These are phyloP conservation scores for Lagopus leucura DNA, from an alignment of 2,113 vertebrate species.

Conservation along the genomic window DNA sequence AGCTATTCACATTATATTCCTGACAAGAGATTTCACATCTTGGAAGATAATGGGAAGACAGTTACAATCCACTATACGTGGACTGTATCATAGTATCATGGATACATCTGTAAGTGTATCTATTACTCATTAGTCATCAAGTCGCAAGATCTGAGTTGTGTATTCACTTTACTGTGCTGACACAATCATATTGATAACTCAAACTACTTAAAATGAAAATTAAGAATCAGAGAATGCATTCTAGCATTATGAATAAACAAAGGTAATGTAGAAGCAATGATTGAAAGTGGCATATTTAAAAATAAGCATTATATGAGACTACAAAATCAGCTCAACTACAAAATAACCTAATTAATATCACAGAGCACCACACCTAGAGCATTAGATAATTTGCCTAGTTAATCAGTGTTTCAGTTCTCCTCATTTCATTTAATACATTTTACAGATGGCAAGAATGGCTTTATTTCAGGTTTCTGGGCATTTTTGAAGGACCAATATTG, in stretches of 20 bases:
- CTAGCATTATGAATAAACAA: neutral
- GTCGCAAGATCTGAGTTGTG: neutral
- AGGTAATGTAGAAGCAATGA: neutral
- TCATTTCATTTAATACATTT: neutral
- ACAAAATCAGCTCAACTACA: neutral
- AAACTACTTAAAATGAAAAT: neutral
- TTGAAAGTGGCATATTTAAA: neutral
- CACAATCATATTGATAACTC: neutral
- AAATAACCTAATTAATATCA: neutral
- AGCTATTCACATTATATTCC: neutral
- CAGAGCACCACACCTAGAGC: neutral
- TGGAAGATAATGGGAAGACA: neutral
- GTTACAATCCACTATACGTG: neutral
- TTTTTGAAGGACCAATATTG: neutral
- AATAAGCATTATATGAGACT: neutral
- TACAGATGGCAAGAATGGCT: neutral
- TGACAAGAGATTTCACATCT: neutral
- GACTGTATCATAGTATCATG: neutral
- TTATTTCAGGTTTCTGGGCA: neutral
- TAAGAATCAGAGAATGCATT: neutral
- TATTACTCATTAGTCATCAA: neutral
- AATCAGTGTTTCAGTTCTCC: neutral
- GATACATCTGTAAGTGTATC: neutral
- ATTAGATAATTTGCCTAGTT: neutral
- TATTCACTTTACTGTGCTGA: neutral